These are phyloP conservation scores for Rhagium mordax DNA, from an alignment of 2,888 invertebrate species.

Conservation along the genomic window DNA sequence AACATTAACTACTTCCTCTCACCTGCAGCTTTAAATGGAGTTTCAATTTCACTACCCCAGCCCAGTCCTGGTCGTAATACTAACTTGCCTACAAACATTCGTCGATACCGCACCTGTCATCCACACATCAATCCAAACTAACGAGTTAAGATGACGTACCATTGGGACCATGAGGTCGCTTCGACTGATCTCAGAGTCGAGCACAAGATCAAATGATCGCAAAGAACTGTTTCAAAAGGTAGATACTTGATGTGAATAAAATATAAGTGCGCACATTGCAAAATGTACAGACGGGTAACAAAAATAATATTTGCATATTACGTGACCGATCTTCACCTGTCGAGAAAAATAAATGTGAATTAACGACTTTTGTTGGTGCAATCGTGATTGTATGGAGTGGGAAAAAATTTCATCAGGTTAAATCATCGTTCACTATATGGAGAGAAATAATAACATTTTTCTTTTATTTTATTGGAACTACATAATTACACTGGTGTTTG, in stretches of 20 bases:
- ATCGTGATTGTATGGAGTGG: no score
- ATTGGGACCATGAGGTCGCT: slow-evolving; percentile 13
- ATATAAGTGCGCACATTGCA: slow-evolving; percentile 4
- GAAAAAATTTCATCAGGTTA: no score
- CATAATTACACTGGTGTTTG: no score
- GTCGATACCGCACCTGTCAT: slow-evolving; percentile 44
- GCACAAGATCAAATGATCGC: slow-evolving; percentile 23
- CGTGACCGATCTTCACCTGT: background rate
- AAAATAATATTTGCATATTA: background rate
- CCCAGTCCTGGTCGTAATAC: slow-evolving; percentile 33
- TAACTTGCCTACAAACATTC: slow-evolving; percentile 42
- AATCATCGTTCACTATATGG: no score
- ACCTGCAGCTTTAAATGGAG: background rate
- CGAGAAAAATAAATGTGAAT: background rate
- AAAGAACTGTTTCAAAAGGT: slow-evolving; percentile 3
- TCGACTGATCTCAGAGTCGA: slow-evolving; percentile 8
- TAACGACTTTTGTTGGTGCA: no score
- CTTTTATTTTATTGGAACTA: no score
- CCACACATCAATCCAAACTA: slow-evolving; percentile 47
- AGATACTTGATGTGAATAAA: slow-evolving; percentile 11
- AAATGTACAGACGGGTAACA: background rate
- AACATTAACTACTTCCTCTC: background rate
- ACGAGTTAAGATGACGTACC: slow-evolving; percentile 48
- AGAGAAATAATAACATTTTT: no score
- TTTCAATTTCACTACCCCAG: background rate